Evolutionary conservation across 2,113 vertebrate species (phyloP), one percentile per base, ranked within the genome.

Genomic region (Macquaria australasica): DNA sequence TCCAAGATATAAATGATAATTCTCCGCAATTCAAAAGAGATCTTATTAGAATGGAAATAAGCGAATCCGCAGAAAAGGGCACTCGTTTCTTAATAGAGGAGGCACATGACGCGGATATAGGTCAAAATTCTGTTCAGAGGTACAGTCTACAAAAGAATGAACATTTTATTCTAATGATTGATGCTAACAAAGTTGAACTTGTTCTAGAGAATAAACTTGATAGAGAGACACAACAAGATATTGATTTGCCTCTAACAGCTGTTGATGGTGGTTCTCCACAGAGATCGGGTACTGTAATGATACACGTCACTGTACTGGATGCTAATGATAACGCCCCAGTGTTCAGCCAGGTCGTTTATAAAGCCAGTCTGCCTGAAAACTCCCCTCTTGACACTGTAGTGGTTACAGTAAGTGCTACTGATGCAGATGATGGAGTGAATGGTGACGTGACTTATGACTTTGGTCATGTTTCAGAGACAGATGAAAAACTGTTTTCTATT

Each of bases 301-400:
- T 97, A 76, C 84, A 85, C 4, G 91, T 97, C 37, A 88, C 79
- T 0, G 95, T 97, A 6, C 94, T 92, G 0, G 96, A 97, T 1
- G 95, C 93, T 81, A 97, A 96, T 69, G 96, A 97, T 94, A 97
- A 97, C 18, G 31, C 91, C 0, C 96, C 96, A 1, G 66, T 70
- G 63, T 77, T 77, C 0, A 68, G 50, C 6, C 63, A 78, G 75
- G 7, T 11, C 51, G 51, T 78, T 16, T 78, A 77, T 66, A 21
- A 77, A 66, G 43, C 75, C 21, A 66, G 48, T 53, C 62, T 77
- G 10, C 62, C 62, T n/a, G 75, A 77, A 67, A 77, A 67, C 75
- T 77, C 62, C n/a, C 75, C 62, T 14, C 1, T 55, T 12, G 34
- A 67, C 1, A 55, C 62, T 8, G 3, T 77, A 4, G 75, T 77